Conservation (phyloP, 2,113 vertebrate genomes). For the Pavo muticus region DNA sequence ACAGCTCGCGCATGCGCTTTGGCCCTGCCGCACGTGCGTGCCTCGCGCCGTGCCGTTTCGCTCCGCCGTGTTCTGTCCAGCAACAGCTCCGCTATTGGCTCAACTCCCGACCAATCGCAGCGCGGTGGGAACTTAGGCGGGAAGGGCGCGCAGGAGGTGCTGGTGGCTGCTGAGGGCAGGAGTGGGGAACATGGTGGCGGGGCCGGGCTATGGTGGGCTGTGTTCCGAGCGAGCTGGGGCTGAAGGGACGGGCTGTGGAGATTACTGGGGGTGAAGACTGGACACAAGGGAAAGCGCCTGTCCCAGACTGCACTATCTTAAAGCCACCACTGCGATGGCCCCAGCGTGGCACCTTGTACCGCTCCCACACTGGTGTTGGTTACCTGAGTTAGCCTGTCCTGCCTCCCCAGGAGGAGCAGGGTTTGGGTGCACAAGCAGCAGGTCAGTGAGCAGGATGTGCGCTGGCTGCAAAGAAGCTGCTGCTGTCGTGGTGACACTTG, state of each 20-base stretch:
- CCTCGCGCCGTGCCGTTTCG: neutral
- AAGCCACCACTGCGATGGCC: too few species aligned
- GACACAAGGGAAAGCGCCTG: too few species aligned
- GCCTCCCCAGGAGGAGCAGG: too few species aligned
- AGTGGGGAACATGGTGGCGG: neutral
- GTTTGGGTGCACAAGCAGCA: rapidly evolving
- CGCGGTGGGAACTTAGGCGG: neutral
- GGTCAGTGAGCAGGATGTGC: rapidly evolving
- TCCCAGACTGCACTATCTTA: too few species aligned
- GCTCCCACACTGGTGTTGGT: too few species aligned
- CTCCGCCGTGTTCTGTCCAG: neutral
- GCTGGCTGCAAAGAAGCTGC: neutral
- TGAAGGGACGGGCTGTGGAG: too few species aligned
- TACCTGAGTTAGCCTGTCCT: too few species aligned
- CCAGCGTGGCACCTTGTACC: too few species aligned
- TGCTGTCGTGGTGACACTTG: too few species aligned
- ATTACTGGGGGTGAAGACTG: neutral
- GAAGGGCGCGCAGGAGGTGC: neutral
- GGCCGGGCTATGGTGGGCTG: rapidly evolving
- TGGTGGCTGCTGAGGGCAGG: neutral
- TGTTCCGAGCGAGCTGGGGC: neutral
- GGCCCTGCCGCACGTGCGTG: neutral
- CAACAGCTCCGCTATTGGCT: constrained; percentile 40
- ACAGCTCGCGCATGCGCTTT: neutral
- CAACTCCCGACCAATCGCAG: constrained; percentile 22